Percentiles rank a stretch among this genome's conserved stretches.
Conservation (phyloP, 2,113 vertebrate species). For the Dipodomys spectabilis region DNA sequence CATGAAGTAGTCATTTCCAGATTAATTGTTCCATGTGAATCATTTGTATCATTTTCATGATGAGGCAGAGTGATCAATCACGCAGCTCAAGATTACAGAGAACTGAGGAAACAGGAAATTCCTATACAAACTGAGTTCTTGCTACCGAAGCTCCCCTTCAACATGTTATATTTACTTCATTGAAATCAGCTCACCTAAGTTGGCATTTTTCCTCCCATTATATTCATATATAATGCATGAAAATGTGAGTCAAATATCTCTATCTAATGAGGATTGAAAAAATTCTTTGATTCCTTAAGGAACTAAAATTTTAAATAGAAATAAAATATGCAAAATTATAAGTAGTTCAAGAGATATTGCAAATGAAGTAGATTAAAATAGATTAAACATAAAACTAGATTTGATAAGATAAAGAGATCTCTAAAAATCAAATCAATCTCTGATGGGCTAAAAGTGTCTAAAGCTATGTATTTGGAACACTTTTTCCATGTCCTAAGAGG, state of each 20-base stretch:
- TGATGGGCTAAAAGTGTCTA: neutral
- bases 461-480: conserved; percentile 13
- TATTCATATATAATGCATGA: too few species aligned
- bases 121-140: neutral
- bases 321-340: neutral
- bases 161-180: neutral
- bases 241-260: neutral
- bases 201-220: too few species aligned
- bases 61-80: neutral
- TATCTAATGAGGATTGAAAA: neutral
- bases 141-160: neutral
- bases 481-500: neutral
- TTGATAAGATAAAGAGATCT: neutral
- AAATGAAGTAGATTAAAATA: neutral
- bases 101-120: neutral
- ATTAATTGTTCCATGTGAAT: neutral
- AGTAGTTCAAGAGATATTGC: neutral
- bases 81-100: neutral
- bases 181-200: neutral
- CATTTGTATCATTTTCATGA: neutral
- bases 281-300: conserved; percentile 25
- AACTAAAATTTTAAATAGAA: conserved; percentile 36
- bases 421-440: conserved; percentile 28
- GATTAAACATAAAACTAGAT: neutral
- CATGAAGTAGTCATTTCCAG: neutral